Conservation (phyloP, 2,113 vertebrate genomes). For the Arvicanthis niloticus region DNA sequence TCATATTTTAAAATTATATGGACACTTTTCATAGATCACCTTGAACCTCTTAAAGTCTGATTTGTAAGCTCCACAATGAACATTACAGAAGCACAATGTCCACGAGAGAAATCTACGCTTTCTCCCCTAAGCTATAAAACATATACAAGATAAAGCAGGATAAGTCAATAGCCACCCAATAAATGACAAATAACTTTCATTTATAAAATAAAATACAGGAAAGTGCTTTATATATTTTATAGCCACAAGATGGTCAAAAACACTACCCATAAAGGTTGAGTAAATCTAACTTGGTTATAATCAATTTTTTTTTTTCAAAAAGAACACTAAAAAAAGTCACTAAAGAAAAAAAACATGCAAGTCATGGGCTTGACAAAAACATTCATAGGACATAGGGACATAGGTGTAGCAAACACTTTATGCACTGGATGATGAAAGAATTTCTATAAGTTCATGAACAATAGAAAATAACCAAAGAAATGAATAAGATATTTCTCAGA, state of each 20-base stretch:
- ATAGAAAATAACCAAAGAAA: neutral
- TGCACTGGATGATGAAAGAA: neutral
- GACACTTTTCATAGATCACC: neutral
- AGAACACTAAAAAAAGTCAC: neutral
- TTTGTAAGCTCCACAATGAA: neutral
- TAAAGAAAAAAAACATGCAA: neutral
- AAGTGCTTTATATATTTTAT: neutral
- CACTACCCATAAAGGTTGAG: neutral
- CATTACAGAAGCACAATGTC: neutral
- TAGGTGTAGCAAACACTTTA: neutral
- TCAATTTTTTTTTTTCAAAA: slow-evolving; percentile 25
- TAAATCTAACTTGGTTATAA: slow-evolving; percentile 12
- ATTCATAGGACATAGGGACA: neutral
- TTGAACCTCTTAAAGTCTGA: neutral
- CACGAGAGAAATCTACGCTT: neutral
- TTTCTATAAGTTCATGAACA: neutral
- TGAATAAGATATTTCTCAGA: neutral
- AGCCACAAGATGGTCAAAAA: neutral
- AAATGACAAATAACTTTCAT: slow-evolving; percentile 1
- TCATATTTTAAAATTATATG: slow-evolving; percentile 15
- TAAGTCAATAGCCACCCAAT: neutral
- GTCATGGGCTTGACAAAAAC: neutral
- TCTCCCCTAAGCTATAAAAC: neutral
- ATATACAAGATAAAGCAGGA: neutral
- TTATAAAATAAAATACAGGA: slow-evolving; percentile 19